Evolutionary conservation across 2,113 vertebrate genomes (phyloP), one percentile per base, ranked within the genome.

Genomic region (Eulemur macaco): DNA sequence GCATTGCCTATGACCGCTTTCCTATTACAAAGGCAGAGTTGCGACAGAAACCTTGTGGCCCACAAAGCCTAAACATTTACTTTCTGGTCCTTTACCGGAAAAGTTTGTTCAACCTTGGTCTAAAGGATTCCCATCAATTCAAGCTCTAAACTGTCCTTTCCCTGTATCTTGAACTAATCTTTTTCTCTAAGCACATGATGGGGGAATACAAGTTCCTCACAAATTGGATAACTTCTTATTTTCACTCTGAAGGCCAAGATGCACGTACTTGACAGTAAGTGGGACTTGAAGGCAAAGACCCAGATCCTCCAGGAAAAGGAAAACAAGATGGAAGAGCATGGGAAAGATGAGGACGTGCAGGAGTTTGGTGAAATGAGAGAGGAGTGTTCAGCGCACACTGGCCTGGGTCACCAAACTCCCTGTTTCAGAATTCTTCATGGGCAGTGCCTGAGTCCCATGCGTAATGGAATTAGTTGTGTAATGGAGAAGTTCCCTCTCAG

Each of bases 401-500:
- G 88, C 42, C 82, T 73, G 50, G 74, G 54, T 80, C n/a, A 80
- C 5, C 78, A 64, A 83, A 87, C 21, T 37, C 54, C 52, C 3
- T 34, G 47, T 82, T 90, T 82, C 7, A 34, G 76, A 42, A 71
- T 86, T 95, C 80, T 89, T 71, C 64, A 69, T 42, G 45, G 27
- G 39, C 73, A 23, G n/a, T 60, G 42, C 34, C 85, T 8, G n/a
- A 20, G 27, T 66, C 50, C 45, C 78, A 87, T 13, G 29, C 5
- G 13, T 50, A 87, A 42, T 74, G 52, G 54, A 82, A 60, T 18
- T 0, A 1, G 54, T 89, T 96, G 82, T 86, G 60, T 85, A 86
- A 92, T n/a, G 50, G 69, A 78, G 85, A 97, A 37, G 2, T 83
- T 95, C 81, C 56, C 58, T 82, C 81, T 94, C 69, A 21, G 81